These are phyloP conservation scores for Glyptemys insculpta DNA, from an alignment of 2,797 vertebrate genomes.

Conservation along the genomic window DNA sequence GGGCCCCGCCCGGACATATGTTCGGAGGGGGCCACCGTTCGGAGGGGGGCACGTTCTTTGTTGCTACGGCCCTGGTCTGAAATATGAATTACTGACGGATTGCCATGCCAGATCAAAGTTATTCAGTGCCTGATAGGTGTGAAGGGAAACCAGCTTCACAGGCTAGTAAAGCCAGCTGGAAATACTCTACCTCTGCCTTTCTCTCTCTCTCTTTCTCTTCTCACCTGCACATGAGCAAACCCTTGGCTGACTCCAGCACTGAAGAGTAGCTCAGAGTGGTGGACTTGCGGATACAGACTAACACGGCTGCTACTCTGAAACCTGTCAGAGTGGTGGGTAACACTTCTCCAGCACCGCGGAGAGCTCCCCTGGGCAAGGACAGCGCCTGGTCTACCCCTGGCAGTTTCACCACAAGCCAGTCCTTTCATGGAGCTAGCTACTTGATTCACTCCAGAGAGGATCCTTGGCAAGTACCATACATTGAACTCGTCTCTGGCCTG, in stretches of 20 bases:
- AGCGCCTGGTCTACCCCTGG: background rate
- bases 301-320: too few species aligned
- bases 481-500: background rate
- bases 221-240: fast-evolving
- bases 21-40: too few species aligned
- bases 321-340: background rate
- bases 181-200: too few species aligned
- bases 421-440: background rate
- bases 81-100: background rate
- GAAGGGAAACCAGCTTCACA: background rate
- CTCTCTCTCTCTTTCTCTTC: fast-evolving
- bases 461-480: background rate
- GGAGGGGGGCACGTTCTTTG: too few species aligned
- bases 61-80: background rate
- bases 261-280: background rate
- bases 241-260: background rate
- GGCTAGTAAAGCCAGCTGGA: fast-evolving
- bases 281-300: too few species aligned
- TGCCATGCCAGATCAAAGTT: fast-evolving
- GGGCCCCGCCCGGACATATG: too few species aligned
- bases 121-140: fast-evolving
- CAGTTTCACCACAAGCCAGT: background rate
- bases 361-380: background rate
- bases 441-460: background rate
- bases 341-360: background rate